Base-by-base conservation (phyloP, 2,888 invertebrate species). In the Campaea margaritaria region DNA sequence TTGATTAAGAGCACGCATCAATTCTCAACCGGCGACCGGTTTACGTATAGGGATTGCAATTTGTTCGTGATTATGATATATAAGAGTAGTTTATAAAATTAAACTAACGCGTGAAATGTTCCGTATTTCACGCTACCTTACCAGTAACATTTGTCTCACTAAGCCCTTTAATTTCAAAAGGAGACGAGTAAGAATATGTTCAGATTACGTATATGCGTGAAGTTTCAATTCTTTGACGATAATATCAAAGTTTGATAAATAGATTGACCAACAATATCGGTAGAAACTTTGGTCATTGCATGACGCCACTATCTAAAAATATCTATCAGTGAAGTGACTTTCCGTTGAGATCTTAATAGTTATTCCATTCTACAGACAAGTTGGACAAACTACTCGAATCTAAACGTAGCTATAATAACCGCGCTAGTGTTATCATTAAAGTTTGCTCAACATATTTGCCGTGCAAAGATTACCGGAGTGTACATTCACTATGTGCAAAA, bases 371-470 rank as follows among this genome's bases (percentile, higher is more conserved):
- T 21, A 21, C 21, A 3, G 21, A 21, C 5, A 21, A 2, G 21
- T 21, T 21, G 5, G 21, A 21, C 21, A 21, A 21, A 21, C 21
- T 21, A 21, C 21, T 21, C 21, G 21, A 21, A 21, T 21, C 21
- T 21, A 31, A 31, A 31, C 31, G 8, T 7, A 31, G 8, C 31
- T 5, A 10, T 10, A 12, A n/a, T 28, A 27, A 43, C 28, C 44
- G 11, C 4, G 34, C 10, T 10, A 36, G 12, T 36, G 36, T 36
- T 36, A 45, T 45, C 31, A 45, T 27, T 0, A 27, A 28, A 12
- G 31, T 31, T 45, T 9, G 45, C 45, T 31, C 14, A 45, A 9
- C 3, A 10, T 31, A 64, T 57, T 43, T 59, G 31, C 28, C 42
- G 43, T 14, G 47, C 48, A 31, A 49, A 48, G 39, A 38, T 46